Base-by-base conservation (phyloP, 2,888 invertebrate genomes). In the Mythimna loreyi region DNA sequence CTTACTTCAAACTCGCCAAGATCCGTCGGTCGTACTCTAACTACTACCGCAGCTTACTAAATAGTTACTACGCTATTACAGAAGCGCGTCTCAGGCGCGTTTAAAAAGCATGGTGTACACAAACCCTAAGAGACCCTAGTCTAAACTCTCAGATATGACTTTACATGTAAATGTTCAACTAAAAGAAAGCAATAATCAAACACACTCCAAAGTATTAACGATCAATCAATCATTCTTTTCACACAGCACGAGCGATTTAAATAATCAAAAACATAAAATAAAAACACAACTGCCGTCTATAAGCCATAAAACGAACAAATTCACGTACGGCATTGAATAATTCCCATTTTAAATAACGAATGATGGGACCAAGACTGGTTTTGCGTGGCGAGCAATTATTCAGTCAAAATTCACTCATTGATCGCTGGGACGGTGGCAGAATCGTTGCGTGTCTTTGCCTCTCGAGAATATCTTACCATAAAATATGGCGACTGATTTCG, bases 321-420 rank as follows among this genome's bases (percentile, higher is more conserved):
- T 68, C 75, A 70, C 61, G 52, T 80, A 50, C 47, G 63, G 45
- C 72, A 78, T 63, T 76, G 66, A 83, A 81, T 75, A 72, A 81
- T 82, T 70, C 70, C 61, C 40, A 69, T 72, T 81, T 66, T 57
- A 70, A 78, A 81, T 61, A 72, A 72, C 70, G 70, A 78, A 69
- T 66, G 59, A 72, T 78, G 67, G 56, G 52, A 47, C 45, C 52
- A 52, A 68, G 68, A 84, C 82, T 74, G 73, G 84, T 74, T 83
- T 75, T 59, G 52, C 67, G 66, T 80, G 58, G 75, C 68, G 19
- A 71, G 55, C 77, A 80, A 84, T 84, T 80, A 84, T 74, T 74
- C 74, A 81, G 84, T 84, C 84, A 80, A 79, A 82, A 84, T 79
- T 76, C 62, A 72, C 67, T 82, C 69, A 78, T 74, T 82, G 82